A percentile compares a stretch with the other conserved stretches of the same genome.
Evolutionary conservation across 2,888 invertebrate species (phyloP).

Genomic region (Eretmocerus hayati): DNA sequence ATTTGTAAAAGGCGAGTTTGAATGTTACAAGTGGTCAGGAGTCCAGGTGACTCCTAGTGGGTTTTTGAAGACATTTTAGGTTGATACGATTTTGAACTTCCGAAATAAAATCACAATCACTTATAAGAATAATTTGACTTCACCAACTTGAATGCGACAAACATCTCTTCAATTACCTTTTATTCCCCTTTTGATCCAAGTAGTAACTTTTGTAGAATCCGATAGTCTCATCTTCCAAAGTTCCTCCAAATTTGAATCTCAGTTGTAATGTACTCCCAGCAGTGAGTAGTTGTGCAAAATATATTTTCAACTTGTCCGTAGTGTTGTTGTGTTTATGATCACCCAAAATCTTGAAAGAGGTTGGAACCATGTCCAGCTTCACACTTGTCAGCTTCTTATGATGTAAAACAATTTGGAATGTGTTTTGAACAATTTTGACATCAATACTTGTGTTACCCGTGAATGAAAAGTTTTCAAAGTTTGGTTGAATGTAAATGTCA

Average conservation of each 20-base stretch:
- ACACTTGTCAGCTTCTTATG: constrained; percentile 46
- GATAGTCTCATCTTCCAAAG: constrained; percentile 53
- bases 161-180: constrained; percentile 52
- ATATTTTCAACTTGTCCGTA: constrained; percentile 51
- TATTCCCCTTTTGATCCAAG: constrained; percentile 29
- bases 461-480: constrained; percentile 48
- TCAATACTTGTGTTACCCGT: constrained; percentile 48
- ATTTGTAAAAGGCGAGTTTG: no score
- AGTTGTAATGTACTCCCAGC: constrained; percentile 46
- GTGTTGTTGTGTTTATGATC: constrained; percentile 31
- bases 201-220: constrained; percentile 61
- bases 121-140: no score
- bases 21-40: no score
- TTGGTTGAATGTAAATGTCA: constrained; percentile 49
- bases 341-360: neutral
- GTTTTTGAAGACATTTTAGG: no score
- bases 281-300: constrained; percentile 39
- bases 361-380: neutral
- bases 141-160: no score
- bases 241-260: constrained; percentile 53
- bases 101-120: no score
- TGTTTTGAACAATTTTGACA: constrained; percentile 35
- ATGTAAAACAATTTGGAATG: constrained; percentile 47
- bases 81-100: no score
- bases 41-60: no score